Evolutionary conservation across 1,140 invertebrate species (phyloP).

Genomic region (Trichonephila clavata): DNA sequence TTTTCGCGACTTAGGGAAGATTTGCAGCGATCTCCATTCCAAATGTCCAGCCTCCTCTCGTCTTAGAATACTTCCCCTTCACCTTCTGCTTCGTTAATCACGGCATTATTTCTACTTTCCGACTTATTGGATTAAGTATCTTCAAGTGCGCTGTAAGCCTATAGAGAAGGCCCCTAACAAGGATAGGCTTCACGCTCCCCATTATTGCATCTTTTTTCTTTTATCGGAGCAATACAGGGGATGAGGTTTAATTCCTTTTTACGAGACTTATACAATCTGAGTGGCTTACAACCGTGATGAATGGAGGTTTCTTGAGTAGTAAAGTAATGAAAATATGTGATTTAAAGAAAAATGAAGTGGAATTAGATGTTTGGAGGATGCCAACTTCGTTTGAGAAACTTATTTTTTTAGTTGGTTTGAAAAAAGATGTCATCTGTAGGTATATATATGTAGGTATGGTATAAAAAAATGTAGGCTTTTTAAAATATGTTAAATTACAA

Average conservation of each 20-base stretch:
- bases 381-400: no score
- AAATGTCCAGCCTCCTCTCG: background rate
- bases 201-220: constrained; percentile 17
- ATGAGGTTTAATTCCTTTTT: constrained; percentile 13
- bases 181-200: background rate
- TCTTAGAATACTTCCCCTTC: background rate
- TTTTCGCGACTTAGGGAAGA: background rate
- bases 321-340: background rate
- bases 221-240: background rate
- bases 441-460: no score
- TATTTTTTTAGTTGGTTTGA: no score
- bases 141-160: background rate
- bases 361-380: background rate
- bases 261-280: background rate
- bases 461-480: no score
- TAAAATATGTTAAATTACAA: no score
- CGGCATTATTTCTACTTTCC: constrained; percentile 24
- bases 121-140: constrained; percentile 36
- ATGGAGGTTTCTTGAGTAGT: background rate
- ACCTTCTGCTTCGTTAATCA: constrained; percentile 36
- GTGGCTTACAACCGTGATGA: background rate
- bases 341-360: background rate
- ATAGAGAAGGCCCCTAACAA: background rate
- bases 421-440: no score
- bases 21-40: background rate